Percentiles rank a stretch among this genome's conserved stretches.
Evolutionary conservation across 2,888 invertebrate genomes (phyloP).

Genomic region (Piscicola geometra): DNA sequence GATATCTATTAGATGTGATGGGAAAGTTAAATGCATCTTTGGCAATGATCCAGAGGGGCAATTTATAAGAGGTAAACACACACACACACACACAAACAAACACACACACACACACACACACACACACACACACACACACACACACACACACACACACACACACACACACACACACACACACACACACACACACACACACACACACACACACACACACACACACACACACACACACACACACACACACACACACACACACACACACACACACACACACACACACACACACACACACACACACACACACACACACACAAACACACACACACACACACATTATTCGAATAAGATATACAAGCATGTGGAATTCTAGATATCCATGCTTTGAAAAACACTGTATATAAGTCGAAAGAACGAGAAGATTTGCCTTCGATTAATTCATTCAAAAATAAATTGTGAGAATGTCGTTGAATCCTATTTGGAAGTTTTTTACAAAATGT

Average conservation of each 20-base stretch:
- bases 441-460: too few relatives aligned
- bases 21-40: too few relatives aligned
- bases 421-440: too few relatives aligned
- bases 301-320: slow-evolving; percentile 31
- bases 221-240: slow-evolving; percentile 30
- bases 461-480: too few relatives aligned
- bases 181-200: slow-evolving; percentile 36
- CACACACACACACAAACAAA: slow-evolving; percentile 19
- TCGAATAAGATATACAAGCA: slow-evolving; percentile 24
- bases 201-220: slow-evolving; percentile 33
- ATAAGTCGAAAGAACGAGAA: too few relatives aligned
- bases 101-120: slow-evolving; percentile 16
- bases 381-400: slow-evolving; percentile 17
- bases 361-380: slow-evolving; percentile 30
- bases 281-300: slow-evolving; percentile 36
- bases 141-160: slow-evolving; percentile 34
- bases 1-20: too few relatives aligned
- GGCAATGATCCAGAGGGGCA: too few relatives aligned
- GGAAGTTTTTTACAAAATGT: too few relatives aligned
- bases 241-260: slow-evolving; percentile 32
- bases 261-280: slow-evolving; percentile 34
- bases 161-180: slow-evolving; percentile 36
- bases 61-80: slow-evolving; percentile 1
- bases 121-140: slow-evolving; percentile 19
- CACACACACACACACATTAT: slow-evolving; percentile 33